Conservation (phyloP, 2,888 invertebrate genomes). For the Branchipolynoe longqiensis region DNA sequence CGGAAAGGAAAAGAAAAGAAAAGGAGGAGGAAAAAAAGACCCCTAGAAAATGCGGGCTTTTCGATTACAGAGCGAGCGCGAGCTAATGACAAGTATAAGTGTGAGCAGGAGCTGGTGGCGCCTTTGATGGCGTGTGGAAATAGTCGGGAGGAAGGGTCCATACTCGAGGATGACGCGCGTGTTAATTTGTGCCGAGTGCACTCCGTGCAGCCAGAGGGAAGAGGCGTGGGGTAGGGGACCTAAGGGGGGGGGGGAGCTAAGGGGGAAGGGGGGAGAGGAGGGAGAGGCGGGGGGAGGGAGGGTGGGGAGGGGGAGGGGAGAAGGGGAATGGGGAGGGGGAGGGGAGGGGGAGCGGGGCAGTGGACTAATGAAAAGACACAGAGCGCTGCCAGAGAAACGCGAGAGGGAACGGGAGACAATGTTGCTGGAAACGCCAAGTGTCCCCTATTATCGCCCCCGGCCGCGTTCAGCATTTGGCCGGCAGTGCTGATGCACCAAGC, state of each 20-base stretch:
- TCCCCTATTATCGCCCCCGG: background rate
- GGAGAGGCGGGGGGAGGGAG: background rate
- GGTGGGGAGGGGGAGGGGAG: background rate
- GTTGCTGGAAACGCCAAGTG: slow-evolving; percentile 5
- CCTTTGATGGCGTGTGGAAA: slow-evolving; percentile 9
- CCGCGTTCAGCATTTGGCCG: slow-evolving; percentile 9
- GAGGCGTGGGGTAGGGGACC: background rate
- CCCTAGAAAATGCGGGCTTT: background rate
- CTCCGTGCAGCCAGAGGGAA: no score
- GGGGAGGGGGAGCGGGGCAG: background rate
- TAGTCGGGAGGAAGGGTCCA: slow-evolving; percentile 2
- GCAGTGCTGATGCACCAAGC: background rate
- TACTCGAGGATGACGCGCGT: slow-evolving; percentile 1
- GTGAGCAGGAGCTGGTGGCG: background rate
- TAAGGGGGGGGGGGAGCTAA: background rate
- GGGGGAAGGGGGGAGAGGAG: background rate
- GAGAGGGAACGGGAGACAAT: slow-evolving; percentile 23
- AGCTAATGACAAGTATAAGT: slow-evolving; percentile 46
- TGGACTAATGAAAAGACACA: slow-evolving; percentile 25
- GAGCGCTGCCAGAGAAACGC: slow-evolving; percentile 20
- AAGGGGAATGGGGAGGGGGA: background rate
- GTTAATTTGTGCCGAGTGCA: slow-evolving; percentile 17
- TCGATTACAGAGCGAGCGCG: slow-evolving; percentile 43
- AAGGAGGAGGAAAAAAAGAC: background rate
- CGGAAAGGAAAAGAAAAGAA: no score